Evolutionary conservation across 2,888 invertebrate species (phyloP).

Genomic region (Iphiclides podalirius): DNA sequence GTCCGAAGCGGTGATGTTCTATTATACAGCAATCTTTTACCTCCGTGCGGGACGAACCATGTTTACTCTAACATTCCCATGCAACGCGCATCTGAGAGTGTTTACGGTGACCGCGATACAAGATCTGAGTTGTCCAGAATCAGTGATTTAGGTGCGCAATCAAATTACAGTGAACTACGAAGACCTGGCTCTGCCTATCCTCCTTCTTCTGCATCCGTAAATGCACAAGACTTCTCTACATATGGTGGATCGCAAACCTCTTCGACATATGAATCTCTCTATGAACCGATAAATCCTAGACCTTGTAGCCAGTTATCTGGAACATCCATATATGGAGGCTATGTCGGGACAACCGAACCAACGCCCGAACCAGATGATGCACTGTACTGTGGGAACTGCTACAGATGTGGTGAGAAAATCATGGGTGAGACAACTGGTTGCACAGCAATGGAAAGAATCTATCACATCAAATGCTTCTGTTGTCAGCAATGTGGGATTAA

Average conservation of each 20-base stretch:
- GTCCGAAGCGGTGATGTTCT: constrained; percentile 68
- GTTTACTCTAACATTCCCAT: constrained; percentile 71
- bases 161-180: constrained; percentile 82
- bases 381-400: constrained; percentile 92
- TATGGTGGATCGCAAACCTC: constrained; percentile 82
- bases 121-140: constrained; percentile 71
- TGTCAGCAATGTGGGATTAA: constrained; percentile 95
- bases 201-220: constrained; percentile 71
- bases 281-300: constrained; percentile 82
- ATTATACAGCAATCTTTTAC: constrained; percentile 69
- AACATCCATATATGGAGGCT: constrained; percentile 80
- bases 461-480: constrained; percentile 97
- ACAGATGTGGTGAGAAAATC: constrained; percentile 94
- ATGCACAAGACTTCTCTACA: constrained; percentile 77
- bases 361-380: constrained; percentile 86
- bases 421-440: constrained; percentile 97
- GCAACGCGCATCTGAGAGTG: constrained; percentile 77
- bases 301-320: constrained; percentile 82
- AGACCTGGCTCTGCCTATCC: constrained; percentile 80
- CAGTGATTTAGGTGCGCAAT: constrained; percentile 76
- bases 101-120: constrained; percentile 62
- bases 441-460: constrained; percentile 98
- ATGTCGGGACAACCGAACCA: constrained; percentile 88
- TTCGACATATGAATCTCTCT: constrained; percentile 83
- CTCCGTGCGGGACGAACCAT: constrained; percentile 73